These are phyloP conservation scores for Apogon talboti DNA, from an alignment of 2,797 vertebrate genomes.

Conservation along the genomic window DNA sequence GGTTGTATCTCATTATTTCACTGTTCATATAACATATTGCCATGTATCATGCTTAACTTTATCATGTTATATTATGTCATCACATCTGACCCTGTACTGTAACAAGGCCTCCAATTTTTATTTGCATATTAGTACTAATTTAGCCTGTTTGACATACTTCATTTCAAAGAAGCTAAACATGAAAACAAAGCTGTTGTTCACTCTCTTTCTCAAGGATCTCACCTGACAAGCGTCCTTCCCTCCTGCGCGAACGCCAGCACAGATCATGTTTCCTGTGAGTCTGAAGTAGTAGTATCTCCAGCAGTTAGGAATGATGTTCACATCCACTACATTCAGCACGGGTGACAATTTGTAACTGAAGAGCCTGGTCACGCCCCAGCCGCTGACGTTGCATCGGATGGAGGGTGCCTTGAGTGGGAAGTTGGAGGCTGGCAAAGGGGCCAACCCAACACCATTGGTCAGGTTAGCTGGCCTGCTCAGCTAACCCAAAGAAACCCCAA, in stretches of 20 bases:
- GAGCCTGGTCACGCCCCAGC: conserved; percentile 83
- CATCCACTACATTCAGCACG: conserved; percentile 77
- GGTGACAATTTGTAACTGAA: conserved; percentile 74
- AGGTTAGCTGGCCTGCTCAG: conserved; percentile 69
- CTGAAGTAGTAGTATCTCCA: conserved; percentile 82
- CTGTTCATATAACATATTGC: too few species aligned
- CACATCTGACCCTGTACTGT: too few species aligned
- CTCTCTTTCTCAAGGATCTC: conserved; percentile 25
- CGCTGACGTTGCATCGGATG: conserved; percentile 78
- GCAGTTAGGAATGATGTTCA: conserved; percentile 77
- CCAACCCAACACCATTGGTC: conserved; percentile 62
- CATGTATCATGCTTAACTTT: too few species aligned
- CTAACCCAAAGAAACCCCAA: conserved; percentile 53
- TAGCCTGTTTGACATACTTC: too few species aligned
- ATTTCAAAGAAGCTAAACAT: not conserved
- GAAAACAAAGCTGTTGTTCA: not conserved
- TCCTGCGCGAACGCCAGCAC: conserved; percentile 76
- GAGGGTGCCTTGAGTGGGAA: conserved; percentile 13
- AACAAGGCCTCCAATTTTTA: too few species aligned
- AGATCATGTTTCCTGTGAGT: conserved; percentile 84
- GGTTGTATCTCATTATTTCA: too few species aligned
- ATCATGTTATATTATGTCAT: too few species aligned
- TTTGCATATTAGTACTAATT: too few species aligned
- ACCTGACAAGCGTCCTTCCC: conserved; percentile 87
- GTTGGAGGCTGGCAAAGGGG: conserved; percentile 44